Evolutionary conservation across 2,888 invertebrate species (phyloP), one percentile per base, ranked within the genome.

Genomic region (Boloria selene): DNA sequence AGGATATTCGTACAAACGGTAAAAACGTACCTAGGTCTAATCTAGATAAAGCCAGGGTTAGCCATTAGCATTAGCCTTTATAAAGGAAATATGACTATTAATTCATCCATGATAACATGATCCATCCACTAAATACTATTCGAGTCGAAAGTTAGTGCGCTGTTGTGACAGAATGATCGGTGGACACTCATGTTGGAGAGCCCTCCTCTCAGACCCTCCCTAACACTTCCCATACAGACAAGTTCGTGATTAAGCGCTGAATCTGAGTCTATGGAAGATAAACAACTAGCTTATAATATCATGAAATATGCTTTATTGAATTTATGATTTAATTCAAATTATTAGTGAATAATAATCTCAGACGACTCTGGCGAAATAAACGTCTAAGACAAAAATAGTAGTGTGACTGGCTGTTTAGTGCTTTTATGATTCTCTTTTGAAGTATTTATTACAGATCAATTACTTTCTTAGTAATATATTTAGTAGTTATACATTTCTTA

Each of bases 81-180:
- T n/a, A n/a, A n/a, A n/a, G n/a, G 2, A 38, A 38, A 26, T 56
- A 45, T 22, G 22, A 22, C 44, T n/a, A 6, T 44, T 4, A 13
- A 38, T 18, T 13, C 13, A 10, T 22, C 42, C 55, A 49, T 16
- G 47, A 26, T 47, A 13, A 16, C 5, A 16, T 26, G 47, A 59
- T 59, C 16, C 16, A 53, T 26, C 52, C 31, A 56, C 45, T 59
- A 59, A 59, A 49, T 38, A 31, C 59, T 14, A 59, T 59, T 50
- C 16, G 52, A 52, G 42, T 26, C 51, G 10, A 45, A 51, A 42
- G 17, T 45, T 51, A 58, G 18, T 51, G 52, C 60, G n/a, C 51
- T 65, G 68, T 62, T 26, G 22, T 70, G 72, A 67, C 72, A 70
- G 64, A 44, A 53, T 72, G 70, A 72, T 70, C 60, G 61, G 70